These are phyloP conservation scores for Agrotis clavis DNA, from an alignment of 2,888 invertebrate species.

Conservation along the genomic window DNA sequence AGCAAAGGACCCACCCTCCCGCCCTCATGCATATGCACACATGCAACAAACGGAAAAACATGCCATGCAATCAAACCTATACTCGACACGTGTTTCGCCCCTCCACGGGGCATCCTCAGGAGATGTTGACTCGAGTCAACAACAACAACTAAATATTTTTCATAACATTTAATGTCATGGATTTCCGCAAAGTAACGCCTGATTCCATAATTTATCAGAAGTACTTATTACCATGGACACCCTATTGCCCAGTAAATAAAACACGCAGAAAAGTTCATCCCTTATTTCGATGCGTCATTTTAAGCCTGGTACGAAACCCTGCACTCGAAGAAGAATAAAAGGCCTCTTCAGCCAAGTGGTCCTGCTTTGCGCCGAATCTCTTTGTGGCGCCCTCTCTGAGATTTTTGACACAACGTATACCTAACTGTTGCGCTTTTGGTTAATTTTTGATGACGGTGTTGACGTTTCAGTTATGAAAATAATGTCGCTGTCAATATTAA, in stretches of 20 bases:
- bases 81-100: too few relatives aligned
- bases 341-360: conserved; percentile 71
- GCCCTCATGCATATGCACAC: too few relatives aligned
- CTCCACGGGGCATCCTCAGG: too few relatives aligned
- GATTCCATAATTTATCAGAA: too few relatives aligned
- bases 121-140: too few relatives aligned
- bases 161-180: too few relatives aligned
- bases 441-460: neutral
- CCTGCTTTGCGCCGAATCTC: conserved; percentile 62
- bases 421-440: conserved; percentile 45
- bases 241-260: conserved; percentile 2
- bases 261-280: neutral
- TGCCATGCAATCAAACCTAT: too few relatives aligned
- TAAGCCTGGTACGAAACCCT: conserved; percentile 51
- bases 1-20: too few relatives aligned
- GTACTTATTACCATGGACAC: neutral
- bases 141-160: too few relatives aligned
- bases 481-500: neutral
- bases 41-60: too few relatives aligned
- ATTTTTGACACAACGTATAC: conserved; percentile 34
- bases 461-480: neutral
- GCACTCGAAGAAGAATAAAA: conserved; percentile 70
- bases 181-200: too few relatives aligned
- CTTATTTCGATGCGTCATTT: conserved; percentile 59
- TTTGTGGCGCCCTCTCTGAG: conserved; percentile 40